Percentiles rank a stretch among this genome's conserved stretches.
These are phyloP conservation scores for Paramisgurnus dabryanus DNA, from an alignment of 2,113 vertebrate species.

Conservation along the genomic window DNA sequence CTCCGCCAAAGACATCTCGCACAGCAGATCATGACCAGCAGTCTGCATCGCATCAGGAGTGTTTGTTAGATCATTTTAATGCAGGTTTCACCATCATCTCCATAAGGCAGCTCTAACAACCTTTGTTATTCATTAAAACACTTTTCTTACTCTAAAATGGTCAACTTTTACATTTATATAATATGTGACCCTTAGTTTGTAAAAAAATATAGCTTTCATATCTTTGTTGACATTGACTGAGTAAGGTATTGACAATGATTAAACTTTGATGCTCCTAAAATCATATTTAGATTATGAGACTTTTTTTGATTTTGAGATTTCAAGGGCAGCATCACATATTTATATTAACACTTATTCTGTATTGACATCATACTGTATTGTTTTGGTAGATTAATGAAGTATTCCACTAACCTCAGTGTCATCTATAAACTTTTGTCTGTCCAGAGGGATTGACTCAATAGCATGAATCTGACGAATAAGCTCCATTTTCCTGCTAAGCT, in stretches of 20 bases:
- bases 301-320: no score
- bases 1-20: conserved; percentile 92
- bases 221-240: no score
- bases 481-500: conserved; percentile 75
- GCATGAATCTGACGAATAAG: conserved; percentile 79
- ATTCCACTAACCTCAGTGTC: conserved; percentile 81
- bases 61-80: not conserved
- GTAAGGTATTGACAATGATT: no score
- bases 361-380: not conserved
- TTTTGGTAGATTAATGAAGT: not conserved
- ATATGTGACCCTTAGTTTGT: no score
- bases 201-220: no score
- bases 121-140: no score
- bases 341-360: not conserved
- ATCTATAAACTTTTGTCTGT: conserved; percentile 78
- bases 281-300: no score
- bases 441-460: conserved; percentile 72
- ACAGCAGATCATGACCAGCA: conserved; percentile 81
- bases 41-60: conserved; percentile 65
- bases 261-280: no score
- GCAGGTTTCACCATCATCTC: not conserved
- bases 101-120: not conserved
- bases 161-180: no score
- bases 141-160: no score
- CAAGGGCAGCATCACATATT: no score